These are phyloP conservation scores for Chelon labrosus DNA, from an alignment of 2,797 vertebrate species.

Conservation along the genomic window DNA sequence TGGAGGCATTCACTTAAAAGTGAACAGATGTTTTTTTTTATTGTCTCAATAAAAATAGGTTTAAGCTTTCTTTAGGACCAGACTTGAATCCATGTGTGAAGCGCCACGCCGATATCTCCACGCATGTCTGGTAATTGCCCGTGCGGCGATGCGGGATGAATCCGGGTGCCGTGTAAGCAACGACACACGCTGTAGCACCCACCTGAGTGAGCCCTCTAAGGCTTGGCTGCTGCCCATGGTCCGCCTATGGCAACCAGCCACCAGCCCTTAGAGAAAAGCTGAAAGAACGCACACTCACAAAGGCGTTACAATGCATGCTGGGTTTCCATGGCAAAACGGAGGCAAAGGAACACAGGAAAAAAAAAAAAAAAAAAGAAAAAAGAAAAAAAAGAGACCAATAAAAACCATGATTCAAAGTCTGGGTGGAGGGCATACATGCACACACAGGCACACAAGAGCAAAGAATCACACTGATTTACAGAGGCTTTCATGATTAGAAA, in stretches of 20 bases:
- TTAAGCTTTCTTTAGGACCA: not conserved
- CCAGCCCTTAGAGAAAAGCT: conserved; percentile 53
- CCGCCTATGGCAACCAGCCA: conserved; percentile 77
- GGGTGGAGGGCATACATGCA: conserved; percentile 49
- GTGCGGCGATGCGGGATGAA: no score
- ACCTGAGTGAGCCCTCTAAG: conserved; percentile 72
- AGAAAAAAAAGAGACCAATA: conserved; percentile 44
- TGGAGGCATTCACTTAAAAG: conserved; percentile 42
- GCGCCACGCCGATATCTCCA: not conserved
- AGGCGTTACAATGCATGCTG: conserved; percentile 80
- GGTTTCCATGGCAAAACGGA: conserved; percentile 82
- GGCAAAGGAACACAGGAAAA: conserved; percentile 61
- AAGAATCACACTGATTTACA: conserved; percentile 52
- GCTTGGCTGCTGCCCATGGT: conserved; percentile 63
- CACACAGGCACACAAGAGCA: conserved; percentile 41
- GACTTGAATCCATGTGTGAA: no score
- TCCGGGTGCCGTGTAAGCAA: no score
- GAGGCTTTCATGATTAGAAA: conserved; percentile 55
- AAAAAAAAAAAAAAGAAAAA: not conserved
- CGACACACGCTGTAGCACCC: conserved; percentile 49
- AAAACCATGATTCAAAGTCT: conserved; percentile 58
- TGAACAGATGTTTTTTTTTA: conserved; percentile 35
- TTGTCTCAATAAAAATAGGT: not conserved
- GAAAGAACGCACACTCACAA: conserved; percentile 74
- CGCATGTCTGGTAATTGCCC: not conserved